Conservation (phyloP, 2,797 vertebrate species). For the Apodemus agrarius region DNA sequence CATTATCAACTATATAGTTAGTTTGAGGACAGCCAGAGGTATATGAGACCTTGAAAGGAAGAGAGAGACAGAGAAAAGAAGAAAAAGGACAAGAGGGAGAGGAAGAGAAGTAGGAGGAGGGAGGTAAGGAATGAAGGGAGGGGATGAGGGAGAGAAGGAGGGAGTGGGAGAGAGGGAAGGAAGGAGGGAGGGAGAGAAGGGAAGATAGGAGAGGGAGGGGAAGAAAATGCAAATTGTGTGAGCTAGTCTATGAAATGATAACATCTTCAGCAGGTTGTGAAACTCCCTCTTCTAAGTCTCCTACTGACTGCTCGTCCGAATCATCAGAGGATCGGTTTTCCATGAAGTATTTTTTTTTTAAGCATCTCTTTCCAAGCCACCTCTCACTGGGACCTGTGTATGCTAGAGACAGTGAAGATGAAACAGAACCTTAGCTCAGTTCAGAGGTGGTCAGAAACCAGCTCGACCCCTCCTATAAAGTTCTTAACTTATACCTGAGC, state of each 20-base stretch:
- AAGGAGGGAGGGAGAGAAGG: no score
- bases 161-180: rapidly evolving
- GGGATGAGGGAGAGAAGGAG: neutral
- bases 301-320: neutral
- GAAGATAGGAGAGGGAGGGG: neutral
- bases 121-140: neutral
- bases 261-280: constrained; percentile 13
- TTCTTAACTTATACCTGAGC: neutral
- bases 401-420: neutral
- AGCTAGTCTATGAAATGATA: constrained; percentile 26
- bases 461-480: neutral
- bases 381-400: neutral
- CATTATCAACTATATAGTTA: neutral
- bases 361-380: neutral
- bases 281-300: neutral
- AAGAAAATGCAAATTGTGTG: neutral
- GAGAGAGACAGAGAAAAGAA: neutral
- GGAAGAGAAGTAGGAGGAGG: neutral
- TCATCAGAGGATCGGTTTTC: neutral
- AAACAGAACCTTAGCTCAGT: neutral
- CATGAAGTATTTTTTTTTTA: neutral
- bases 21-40: neutral
- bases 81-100: no score
- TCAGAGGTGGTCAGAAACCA: constrained; percentile 10
- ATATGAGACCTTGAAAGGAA: neutral